Percentiles rank a stretch among this genome's conserved stretches.
phyloP scores from a whole-genome alignment of 2,888 invertebrate genomes.

The Microctonus aethiopoides region DNA sequence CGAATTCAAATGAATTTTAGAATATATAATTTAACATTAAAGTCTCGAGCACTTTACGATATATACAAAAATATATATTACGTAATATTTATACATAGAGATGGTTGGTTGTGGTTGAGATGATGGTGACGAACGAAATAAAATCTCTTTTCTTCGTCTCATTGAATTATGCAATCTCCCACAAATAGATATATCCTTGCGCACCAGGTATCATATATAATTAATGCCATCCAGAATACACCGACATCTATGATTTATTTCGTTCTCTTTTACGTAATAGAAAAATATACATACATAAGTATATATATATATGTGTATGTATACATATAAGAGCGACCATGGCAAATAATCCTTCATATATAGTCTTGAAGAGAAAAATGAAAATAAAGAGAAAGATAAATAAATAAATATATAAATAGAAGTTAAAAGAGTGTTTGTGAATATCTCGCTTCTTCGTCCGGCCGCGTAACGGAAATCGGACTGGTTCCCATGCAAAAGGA shows the following conservation, averaged over 20 bases:
- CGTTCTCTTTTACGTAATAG: slow-evolving; percentile 28
- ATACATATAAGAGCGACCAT: not conserved
- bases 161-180: slow-evolving; percentile 22
- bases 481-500: slow-evolving; percentile 37
- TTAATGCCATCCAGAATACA: slow-evolving; percentile 32
- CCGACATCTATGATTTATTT: slow-evolving; percentile 33
- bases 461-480: slow-evolving; percentile 36
- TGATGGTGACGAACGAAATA: not conserved
- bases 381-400: not conserved
- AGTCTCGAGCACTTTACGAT: too few relatives aligned
- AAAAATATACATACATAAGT: not conserved
- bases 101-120: not conserved
- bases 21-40: too few relatives aligned
- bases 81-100: slow-evolving; percentile 9
- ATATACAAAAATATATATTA: not conserved
- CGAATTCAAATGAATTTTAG: not conserved
- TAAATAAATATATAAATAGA: not conserved
- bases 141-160: not conserved
- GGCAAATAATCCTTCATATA: not conserved
- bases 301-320: too few relatives aligned
- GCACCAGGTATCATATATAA: slow-evolving; percentile 26
- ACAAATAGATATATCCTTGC: slow-evolving; percentile 21
- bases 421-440: not conserved
- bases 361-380: slow-evolving; percentile 5
- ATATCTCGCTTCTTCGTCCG: slow-evolving; percentile 27